Evolutionary conservation across 2,888 invertebrate genomes (phyloP).

Genomic region (Cosmopolites sordidus): DNA sequence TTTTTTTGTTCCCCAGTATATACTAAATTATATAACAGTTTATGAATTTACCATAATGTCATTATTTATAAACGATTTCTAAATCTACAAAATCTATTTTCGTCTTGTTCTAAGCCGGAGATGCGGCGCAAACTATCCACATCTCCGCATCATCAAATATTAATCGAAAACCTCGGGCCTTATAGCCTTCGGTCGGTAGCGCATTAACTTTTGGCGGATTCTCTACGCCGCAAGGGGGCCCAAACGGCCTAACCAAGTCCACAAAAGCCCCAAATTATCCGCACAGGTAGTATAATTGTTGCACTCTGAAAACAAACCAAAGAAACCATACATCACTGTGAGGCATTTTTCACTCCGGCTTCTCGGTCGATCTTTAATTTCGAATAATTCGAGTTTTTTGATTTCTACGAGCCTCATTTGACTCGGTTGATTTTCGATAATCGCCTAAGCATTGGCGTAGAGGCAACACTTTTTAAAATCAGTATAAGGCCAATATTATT

Average conservation of each 20-base stretch:
- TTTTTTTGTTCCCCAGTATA: too few relatives aligned
- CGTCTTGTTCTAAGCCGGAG: too few relatives aligned
- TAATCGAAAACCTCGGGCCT: not conserved
- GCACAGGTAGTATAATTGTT: constrained; percentile 21
- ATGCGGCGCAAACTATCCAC: too few relatives aligned
- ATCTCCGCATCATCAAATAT: not conserved
- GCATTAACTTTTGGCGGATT: constrained; percentile 4
- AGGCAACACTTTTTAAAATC: too few relatives aligned
- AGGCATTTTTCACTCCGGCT: too few relatives aligned
- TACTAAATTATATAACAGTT: too few relatives aligned
- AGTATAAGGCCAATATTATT: too few relatives aligned
- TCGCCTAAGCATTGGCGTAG: not conserved
- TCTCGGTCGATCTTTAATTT: not conserved
- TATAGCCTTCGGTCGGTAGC: not conserved
- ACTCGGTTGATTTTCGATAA: not conserved
- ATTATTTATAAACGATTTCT: too few relatives aligned
- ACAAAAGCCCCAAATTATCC: constrained; percentile 18
- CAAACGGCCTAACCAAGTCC: constrained; percentile 14
- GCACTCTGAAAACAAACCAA: constrained; percentile 16
- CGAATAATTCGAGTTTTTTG: not conserved
- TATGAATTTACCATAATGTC: too few relatives aligned
- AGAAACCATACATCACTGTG: constrained; percentile 23
- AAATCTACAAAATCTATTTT: too few relatives aligned
- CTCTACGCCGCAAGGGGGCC: constrained; percentile 4
- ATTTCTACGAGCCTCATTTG: not conserved